Evolutionary conservation across 2,888 invertebrate genomes (phyloP).

Genomic region (Cotesia congregata): DNA sequence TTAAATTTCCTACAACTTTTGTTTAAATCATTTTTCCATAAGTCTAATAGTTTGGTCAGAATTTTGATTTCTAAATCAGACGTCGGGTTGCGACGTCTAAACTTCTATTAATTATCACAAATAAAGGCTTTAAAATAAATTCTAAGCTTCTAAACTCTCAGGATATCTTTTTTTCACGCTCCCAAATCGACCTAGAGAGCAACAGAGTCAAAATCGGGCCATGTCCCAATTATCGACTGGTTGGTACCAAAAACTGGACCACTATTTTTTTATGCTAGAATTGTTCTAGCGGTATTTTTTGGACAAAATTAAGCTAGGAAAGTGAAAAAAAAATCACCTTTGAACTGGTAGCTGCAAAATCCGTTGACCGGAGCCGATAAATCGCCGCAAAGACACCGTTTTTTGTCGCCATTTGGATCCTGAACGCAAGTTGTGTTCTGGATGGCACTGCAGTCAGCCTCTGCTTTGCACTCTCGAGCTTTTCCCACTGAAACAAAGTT

Average conservation of each 20-base stretch:
- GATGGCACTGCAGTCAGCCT: conserved; percentile 77
- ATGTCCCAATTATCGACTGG: too few species aligned
- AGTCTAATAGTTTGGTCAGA: neutral
- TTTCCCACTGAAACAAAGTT: conserved; percentile 57
- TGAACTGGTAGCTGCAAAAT: conserved; percentile 75
- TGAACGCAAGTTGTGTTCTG: conserved; percentile 78
- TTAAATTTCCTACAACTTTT: neutral
- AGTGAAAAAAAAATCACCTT: conserved; percentile 72
- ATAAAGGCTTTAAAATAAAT: too few species aligned
- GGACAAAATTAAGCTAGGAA: neutral
- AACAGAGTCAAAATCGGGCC: too few species aligned
- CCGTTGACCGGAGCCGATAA: conserved; percentile 79
- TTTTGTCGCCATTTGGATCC: conserved; percentile 75
- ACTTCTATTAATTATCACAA: too few species aligned
- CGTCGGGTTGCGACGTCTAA: neutral
- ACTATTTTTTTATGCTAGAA: neutral
- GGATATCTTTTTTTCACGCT: too few species aligned
- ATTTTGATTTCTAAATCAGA: neutral
- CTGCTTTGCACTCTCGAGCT: conserved; percentile 76
- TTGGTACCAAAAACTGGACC: neutral
- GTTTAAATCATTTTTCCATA: neutral
- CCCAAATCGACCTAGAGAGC: too few species aligned
- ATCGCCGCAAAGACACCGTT: conserved; percentile 80
- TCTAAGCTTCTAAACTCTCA: too few species aligned
- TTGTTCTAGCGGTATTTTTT: neutral